Conservation (phyloP, 2,113 vertebrate species). For the Sander lucioperca region DNA sequence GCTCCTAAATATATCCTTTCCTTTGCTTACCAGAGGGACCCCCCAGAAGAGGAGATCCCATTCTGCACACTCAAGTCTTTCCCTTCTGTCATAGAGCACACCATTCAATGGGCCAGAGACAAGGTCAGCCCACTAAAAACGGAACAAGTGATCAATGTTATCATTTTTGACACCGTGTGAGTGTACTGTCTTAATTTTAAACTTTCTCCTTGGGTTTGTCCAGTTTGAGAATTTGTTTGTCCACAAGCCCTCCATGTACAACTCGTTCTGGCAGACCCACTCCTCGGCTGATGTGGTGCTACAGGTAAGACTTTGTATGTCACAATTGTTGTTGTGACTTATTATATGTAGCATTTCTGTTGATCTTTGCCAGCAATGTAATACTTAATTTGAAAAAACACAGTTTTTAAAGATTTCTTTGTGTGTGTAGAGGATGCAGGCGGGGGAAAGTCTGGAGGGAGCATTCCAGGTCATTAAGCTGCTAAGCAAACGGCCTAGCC, state of each 20-base stretch:
- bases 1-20: background rate
- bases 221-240: slow-evolving; percentile 97
- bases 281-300: slow-evolving; percentile 89
- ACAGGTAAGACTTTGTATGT: slow-evolving; percentile 83
- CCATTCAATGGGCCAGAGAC: slow-evolving; percentile 99
- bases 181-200: background rate
- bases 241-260: slow-evolving; percentile 95
- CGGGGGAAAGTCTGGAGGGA: slow-evolving; percentile 94
- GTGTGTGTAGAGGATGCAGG: slow-evolving; percentile 89
- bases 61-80: slow-evolving; percentile 99
- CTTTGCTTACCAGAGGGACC: slow-evolving; percentile 89
- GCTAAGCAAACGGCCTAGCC: slow-evolving; percentile 91
- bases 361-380: background rate
- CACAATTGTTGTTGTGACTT: background rate
- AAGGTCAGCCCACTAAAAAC: slow-evolving; percentile 85
- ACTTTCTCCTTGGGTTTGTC: slow-evolving; percentile 13
- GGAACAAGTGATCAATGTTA: background rate
- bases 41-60: slow-evolving; percentile 98
- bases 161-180: background rate
- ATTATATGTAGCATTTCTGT: background rate
- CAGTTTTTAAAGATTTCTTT: background rate
- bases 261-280: slow-evolving; percentile 97
- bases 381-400: background rate
- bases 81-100: slow-evolving; percentile 97
- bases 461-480: slow-evolving; percentile 96